Percentiles rank a stretch among this genome's conserved stretches.
Evolutionary conservation across 2,888 invertebrate genomes (phyloP).

Genomic region (Electrophaes corylata): DNA sequence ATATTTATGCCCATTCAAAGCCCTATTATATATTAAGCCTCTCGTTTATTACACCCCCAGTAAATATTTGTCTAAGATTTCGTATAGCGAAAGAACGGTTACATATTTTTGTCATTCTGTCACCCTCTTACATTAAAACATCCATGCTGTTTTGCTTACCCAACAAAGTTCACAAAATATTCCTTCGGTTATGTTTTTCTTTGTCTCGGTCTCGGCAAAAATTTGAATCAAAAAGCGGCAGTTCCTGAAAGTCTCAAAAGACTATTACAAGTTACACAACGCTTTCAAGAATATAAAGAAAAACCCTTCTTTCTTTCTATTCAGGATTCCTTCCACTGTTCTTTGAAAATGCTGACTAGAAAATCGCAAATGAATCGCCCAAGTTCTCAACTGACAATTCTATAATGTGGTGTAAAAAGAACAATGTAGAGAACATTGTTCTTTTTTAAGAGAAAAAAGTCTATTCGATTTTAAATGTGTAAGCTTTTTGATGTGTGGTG

Average conservation of each 20-base stretch:
- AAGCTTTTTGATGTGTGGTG: too few species aligned
- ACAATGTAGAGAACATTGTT: too few species aligned
- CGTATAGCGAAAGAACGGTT: neutral
- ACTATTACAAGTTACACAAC: constrained; percentile 33
- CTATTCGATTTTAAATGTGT: too few species aligned
- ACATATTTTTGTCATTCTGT: neutral
- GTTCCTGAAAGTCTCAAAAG: constrained; percentile 11
- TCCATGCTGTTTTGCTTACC: neutral
- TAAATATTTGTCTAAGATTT: too few species aligned
- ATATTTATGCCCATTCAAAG: too few species aligned
- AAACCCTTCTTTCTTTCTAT: constrained; percentile 55
- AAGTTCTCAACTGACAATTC: constrained; percentile 68
- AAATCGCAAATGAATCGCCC: constrained; percentile 68
- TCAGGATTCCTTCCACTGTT: constrained; percentile 24
- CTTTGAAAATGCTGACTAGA: constrained; percentile 46
- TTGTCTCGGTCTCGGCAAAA: neutral
- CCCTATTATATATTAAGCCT: too few species aligned
- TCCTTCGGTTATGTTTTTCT: neutral
- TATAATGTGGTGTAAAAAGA: constrained; percentile 30
- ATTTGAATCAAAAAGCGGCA: constrained; percentile 16
- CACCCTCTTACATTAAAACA: neutral
- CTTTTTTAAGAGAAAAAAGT: neutral
- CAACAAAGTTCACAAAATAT: neutral
- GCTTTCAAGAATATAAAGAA: constrained; percentile 40
- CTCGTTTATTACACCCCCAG: too few species aligned